Evolutionary conservation across 2,113 vertebrate species (phyloP).

Genomic region (Bos taurus): ARS-UCD2.0 NC_037335.1:108729001-108729500

Average conservation of each 20-base stretch:
- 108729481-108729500: not conserved
- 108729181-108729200: not conserved
- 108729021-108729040: accelerated
- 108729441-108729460: not conserved
- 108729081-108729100: not conserved
- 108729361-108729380: not conserved
- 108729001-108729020: not conserved
- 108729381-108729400: too few species aligned
- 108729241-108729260: not conserved
- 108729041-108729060: not conserved
- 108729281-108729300: too few species aligned
- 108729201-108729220: not conserved
- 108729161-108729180: not conserved
- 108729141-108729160: not conserved
- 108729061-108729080: not conserved
- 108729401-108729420: not conserved
- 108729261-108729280: not conserved
- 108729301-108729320: too few species aligned
- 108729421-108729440: not conserved
- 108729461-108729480: not conserved
- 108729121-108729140: not conserved
- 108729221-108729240: not conserved
- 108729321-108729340: not conserved
- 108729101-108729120: not conserved
- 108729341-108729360: accelerated